These are phyloP conservation scores for Drosophila saltans DNA, from an alignment of 1,140 invertebrate genomes.

Conservation along the genomic window DNA sequence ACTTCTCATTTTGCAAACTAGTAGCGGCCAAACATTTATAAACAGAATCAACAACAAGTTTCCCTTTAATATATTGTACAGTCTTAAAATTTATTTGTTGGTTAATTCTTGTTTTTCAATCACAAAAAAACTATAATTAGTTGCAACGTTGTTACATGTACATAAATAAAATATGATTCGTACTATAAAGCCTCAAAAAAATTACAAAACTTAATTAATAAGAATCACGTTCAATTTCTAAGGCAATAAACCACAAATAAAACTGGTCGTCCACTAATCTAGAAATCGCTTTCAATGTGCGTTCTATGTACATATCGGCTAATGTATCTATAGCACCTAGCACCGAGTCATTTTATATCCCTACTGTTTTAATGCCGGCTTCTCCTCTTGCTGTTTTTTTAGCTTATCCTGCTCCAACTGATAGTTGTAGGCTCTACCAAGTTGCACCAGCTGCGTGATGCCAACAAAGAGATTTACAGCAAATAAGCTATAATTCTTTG, in stretches of 20 bases:
- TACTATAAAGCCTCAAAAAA: constrained; percentile 55
- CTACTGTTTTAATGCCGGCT: constrained; percentile 37
- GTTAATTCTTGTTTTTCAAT: constrained; percentile 49
- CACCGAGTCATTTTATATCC: constrained; percentile 5
- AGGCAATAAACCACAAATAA: constrained; percentile 59
- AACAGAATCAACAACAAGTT: not conserved
- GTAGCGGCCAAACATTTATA: not conserved
- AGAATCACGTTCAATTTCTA: constrained; percentile 61
- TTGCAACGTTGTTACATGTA: constrained; percentile 9
- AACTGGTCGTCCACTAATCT: constrained; percentile 52
- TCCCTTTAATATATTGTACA: constrained; percentile 36
- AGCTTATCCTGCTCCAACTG: constrained; percentile 65
- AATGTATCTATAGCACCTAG: constrained; percentile 36
- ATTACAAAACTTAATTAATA: constrained; percentile 70
- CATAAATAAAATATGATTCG: constrained; percentile 6
- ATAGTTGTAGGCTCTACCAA: constrained; percentile 68
- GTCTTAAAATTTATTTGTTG: constrained; percentile 57
- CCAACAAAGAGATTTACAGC: constrained; percentile 81
- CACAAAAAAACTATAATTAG: constrained; percentile 32
- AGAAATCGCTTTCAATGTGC: constrained; percentile 50
- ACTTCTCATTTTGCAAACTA: not conserved
- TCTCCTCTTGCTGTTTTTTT: constrained; percentile 35
- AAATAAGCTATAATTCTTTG: constrained; percentile 78
- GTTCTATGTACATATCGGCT: constrained; percentile 33
- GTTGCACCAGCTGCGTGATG: constrained; percentile 69